Conservation (phyloP, 2,888 invertebrate species). For the Synergus gifuensis region DNA sequence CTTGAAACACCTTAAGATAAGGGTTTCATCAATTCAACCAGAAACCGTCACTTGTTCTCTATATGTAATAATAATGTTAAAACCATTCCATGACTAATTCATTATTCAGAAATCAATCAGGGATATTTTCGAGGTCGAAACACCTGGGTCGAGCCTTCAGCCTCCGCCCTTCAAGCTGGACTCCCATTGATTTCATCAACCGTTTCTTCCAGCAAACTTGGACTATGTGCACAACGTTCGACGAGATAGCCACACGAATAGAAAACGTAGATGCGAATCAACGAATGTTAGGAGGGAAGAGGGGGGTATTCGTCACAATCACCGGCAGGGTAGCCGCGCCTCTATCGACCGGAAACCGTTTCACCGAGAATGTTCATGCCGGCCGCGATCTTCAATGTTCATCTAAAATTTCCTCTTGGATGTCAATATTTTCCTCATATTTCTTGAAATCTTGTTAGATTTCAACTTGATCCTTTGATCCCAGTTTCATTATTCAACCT, state of each 20-base stretch:
- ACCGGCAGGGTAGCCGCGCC: slow-evolving; percentile 67
- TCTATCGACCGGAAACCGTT: slow-evolving; percentile 72
- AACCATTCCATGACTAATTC: slow-evolving; percentile 39
- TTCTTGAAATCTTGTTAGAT: background rate
- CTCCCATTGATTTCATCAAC: slow-evolving; percentile 44
- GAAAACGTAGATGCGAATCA: slow-evolving; percentile 31
- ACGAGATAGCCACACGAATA: background rate
- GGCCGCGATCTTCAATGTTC: slow-evolving; percentile 1
- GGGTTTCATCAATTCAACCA: slow-evolving; percentile 6
- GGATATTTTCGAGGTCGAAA: slow-evolving; percentile 41
- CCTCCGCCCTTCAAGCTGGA: slow-evolving; percentile 44
- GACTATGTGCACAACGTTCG: background rate
- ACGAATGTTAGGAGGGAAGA: background rate
- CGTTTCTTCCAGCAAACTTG: background rate
- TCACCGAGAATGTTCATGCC: slow-evolving; percentile 31
- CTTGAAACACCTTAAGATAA: background rate
- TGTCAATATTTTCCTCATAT: background rate
- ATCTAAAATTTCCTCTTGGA: background rate
- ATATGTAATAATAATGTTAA: slow-evolving; percentile 1
- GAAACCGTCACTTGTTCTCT: slow-evolving; percentile 3
- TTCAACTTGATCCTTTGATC: background rate
- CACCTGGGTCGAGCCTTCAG: slow-evolving; percentile 44
- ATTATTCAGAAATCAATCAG: slow-evolving; percentile 46
- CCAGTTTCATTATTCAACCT: background rate
- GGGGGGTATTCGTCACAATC: slow-evolving; percentile 43